Base-by-base conservation (phyloP, 2,113 vertebrate species). In the Prunella himalayana region DNA sequence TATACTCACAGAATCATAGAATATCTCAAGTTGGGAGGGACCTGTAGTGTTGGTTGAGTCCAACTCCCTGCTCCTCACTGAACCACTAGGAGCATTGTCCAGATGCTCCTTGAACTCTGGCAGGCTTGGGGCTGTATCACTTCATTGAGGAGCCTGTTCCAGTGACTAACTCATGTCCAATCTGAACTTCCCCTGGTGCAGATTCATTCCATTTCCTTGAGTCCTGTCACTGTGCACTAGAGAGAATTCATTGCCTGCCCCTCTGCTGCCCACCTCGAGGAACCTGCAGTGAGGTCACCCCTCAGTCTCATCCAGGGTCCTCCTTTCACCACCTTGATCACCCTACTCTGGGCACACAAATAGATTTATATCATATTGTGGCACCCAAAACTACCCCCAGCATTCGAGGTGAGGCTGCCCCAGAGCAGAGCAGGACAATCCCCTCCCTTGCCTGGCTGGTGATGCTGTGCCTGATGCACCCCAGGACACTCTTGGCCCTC, bases 371-470 rank as follows among this genome's bases (percentile, higher is more conserved):
- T 53, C 41, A 11, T 2, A 23, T 1, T 53, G 39, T 71, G 37
- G 37, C 2, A 0, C 21, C 15, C 18, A 13, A 16, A 68, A 1
- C 68, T 5, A 11, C 24, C 24, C 33, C 2, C 63, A 30, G 9
- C 2, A 14, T 33, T 35, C 0, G 0, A 83, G n/a, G 39, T 18
- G 39, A 25, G 47, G 45, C 33, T 0, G 0, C 23, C 35, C 15
- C 7, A 27, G 42, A 11, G 39, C 19, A 10, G 25, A 31, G 37
- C 0, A 0, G 63, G 37, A 56, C 47, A 44, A 1, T 65, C 17
- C 0, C 16, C 17, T 77, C 37, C 33, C 45, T 54, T 4, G 0
- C 3, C 4, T 0, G 0, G 27, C 37, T 18, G 53, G 3, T 0
- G 0, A 3, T 51, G 50, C 45, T 65, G 28, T 68, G 69, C 88